Conservation (phyloP, 1,140 invertebrate species). For the Atta cephalotes region DNA sequence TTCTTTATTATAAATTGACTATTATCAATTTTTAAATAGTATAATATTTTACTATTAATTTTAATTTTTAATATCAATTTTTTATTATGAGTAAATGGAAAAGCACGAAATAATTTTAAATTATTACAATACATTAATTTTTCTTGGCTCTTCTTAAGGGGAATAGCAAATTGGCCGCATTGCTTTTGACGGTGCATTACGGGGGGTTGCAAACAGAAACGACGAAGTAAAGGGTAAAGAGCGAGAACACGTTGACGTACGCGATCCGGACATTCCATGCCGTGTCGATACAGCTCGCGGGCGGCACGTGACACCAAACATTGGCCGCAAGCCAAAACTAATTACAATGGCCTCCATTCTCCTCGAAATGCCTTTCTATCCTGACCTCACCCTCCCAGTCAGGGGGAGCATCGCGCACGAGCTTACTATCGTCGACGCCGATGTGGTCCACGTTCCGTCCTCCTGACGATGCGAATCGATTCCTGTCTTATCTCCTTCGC, state of each 20-base stretch:
- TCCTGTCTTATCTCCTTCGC: conserved; percentile 52
- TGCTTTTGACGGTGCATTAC: neutral
- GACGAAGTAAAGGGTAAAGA: conserved; percentile 35
- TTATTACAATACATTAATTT: neutral
- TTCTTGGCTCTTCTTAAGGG: neutral
- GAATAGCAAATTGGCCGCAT: neutral
- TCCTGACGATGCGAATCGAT: conserved; percentile 42
- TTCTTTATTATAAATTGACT: neutral
- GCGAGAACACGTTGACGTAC: conserved; percentile 23
- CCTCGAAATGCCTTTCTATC: conserved; percentile 6
- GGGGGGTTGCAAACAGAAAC: neutral
- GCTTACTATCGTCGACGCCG: conserved; percentile 12
- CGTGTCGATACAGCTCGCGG: conserved; percentile 40
- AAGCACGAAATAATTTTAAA: neutral
- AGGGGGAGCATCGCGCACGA: conserved; percentile 13
- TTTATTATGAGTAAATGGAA: neutral
- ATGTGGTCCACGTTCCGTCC: conserved; percentile 33
- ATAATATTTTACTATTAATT: neutral
- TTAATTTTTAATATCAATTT: neutral
- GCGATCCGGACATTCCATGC: conserved; percentile 61
- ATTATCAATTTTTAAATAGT: neutral
- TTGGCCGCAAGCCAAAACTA: conserved; percentile 66
- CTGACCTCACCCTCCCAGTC: neutral
- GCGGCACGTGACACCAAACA: conserved; percentile 67
- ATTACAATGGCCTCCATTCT: conserved; percentile 59